phyloP scores from a whole-genome alignment of 2,113 vertebrate species.

The Gnathonemus longibarbis region DNA sequence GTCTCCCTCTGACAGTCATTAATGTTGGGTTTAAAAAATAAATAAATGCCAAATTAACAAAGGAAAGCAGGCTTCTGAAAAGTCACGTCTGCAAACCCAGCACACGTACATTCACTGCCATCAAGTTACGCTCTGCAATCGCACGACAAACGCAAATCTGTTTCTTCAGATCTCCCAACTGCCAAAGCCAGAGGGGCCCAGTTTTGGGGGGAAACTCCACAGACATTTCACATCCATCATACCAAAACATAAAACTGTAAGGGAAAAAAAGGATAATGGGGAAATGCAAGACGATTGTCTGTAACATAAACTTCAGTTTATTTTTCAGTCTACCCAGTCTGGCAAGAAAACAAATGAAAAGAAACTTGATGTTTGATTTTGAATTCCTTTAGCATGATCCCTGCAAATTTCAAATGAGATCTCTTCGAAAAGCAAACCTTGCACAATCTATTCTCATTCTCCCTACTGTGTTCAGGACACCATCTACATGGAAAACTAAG shows the following conservation, averaged over 20 bases:
- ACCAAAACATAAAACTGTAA: constrained; percentile 10
- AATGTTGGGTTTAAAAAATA: not conserved
- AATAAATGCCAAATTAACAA: not conserved
- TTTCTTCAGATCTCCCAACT: constrained; percentile 49
- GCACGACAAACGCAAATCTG: constrained; percentile 40
- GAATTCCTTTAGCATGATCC: not conserved
- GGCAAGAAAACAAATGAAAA: not conserved
- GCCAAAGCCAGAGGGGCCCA: constrained; percentile 38
- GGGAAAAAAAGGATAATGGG: constrained; percentile 13
- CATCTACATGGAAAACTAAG: not conserved
- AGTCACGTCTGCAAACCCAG: not conserved
- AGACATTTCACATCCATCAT: constrained; percentile 24
- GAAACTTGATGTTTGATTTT: not conserved
- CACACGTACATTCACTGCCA: constrained; percentile 20
- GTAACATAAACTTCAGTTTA: not conserved
- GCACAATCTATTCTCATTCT: not conserved
- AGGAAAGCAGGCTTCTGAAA: not conserved
- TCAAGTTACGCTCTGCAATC: constrained; percentile 28
- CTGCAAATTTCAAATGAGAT: not conserved
- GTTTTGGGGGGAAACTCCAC: constrained; percentile 26
- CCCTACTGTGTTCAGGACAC: not conserved
- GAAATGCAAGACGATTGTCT: constrained; percentile 17
- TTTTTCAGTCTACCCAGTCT: not conserved
- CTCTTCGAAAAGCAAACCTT: not conserved
- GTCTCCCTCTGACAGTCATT: not conserved